phyloP scores from a whole-genome alignment of 2,888 invertebrate genomes.

The Pedicia rivosa region DNA sequence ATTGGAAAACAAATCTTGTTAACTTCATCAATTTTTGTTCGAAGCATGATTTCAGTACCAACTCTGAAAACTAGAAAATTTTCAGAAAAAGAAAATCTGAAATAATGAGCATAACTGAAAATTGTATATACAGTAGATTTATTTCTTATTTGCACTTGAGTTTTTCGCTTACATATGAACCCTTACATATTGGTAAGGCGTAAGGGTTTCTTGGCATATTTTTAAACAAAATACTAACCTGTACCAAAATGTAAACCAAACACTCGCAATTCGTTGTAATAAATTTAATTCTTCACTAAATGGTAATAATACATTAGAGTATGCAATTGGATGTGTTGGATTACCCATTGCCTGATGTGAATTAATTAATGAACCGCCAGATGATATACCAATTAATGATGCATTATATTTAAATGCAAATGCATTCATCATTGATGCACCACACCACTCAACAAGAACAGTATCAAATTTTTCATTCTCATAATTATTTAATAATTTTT shows the following conservation, averaged over 20 bases:
- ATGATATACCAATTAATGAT: slow-evolving; percentile 36
- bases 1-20: too few relatives aligned
- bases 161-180: too few relatives aligned
- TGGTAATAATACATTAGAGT: slow-evolving; percentile 34
- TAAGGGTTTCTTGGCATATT: too few relatives aligned
- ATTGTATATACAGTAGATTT: too few relatives aligned
- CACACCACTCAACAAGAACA: slow-evolving; percentile 37
- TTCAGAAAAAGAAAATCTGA: too few relatives aligned
- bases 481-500: slow-evolving; percentile 14
- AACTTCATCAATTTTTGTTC: too few relatives aligned
- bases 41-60: too few relatives aligned
- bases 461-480: slow-evolving; percentile 36
- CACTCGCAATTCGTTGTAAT: slow-evolving; percentile 21
- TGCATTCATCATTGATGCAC: slow-evolving; percentile 32
- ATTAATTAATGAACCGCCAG: slow-evolving; percentile 33
- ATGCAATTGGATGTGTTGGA: slow-evolving; percentile 35
- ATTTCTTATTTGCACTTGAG: too few relatives aligned
- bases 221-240: slow-evolving; percentile 14
- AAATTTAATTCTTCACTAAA: slow-evolving; percentile 30
- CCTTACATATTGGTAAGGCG: too few relatives aligned
- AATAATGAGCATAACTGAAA: too few relatives aligned
- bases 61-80: too few relatives aligned
- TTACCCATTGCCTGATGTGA: slow-evolving; percentile 37
- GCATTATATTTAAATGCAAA: slow-evolving; percentile 37
- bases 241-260: slow-evolving; percentile 15